phyloP scores from a whole-genome alignment of 2,113 vertebrate species.

The Osmerus mordax region DNA sequence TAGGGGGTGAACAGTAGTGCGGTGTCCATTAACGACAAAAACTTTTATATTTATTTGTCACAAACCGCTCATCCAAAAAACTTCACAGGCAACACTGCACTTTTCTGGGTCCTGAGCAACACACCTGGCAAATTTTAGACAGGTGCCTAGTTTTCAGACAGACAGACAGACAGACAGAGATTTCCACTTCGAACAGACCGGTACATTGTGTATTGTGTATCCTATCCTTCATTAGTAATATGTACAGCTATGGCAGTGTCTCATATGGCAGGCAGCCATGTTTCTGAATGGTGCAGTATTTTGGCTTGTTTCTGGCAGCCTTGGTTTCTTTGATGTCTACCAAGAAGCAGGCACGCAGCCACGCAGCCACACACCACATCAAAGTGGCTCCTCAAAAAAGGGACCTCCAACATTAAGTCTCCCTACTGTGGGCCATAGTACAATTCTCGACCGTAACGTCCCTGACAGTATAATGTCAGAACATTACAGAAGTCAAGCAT shows the following conservation, averaged over 20 bases:
- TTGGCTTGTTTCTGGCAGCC: slow-evolving; percentile 20
- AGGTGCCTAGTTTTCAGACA: no score
- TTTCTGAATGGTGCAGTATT: neutral
- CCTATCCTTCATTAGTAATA: slow-evolving; percentile 14
- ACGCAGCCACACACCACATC: slow-evolving; percentile 20
- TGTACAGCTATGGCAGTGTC: slow-evolving; percentile 26
- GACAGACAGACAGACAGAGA: no score
- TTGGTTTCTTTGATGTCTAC: slow-evolving; percentile 20
- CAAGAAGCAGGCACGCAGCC: slow-evolving; percentile 19
- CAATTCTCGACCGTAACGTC: neutral
- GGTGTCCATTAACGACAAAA: no score
- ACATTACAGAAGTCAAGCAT: no score
- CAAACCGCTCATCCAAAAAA: no score
- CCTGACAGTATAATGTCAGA: neutral
- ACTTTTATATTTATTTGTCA: no score
- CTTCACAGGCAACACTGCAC: no score
- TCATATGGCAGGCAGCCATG: slow-evolving; percentile 9
- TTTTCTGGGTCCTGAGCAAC: no score
- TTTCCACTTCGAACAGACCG: no score
- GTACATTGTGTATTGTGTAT: neutral
- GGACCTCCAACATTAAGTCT: neutral
- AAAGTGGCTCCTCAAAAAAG: slow-evolving; percentile 9
- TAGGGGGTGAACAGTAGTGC: no score
- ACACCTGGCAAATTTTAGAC: no score
- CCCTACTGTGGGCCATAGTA: neutral